Evolutionary conservation across 2,113 vertebrate species (phyloP), one percentile per base, ranked within the genome.

Genomic region (Vulpes lagopus): DNA sequence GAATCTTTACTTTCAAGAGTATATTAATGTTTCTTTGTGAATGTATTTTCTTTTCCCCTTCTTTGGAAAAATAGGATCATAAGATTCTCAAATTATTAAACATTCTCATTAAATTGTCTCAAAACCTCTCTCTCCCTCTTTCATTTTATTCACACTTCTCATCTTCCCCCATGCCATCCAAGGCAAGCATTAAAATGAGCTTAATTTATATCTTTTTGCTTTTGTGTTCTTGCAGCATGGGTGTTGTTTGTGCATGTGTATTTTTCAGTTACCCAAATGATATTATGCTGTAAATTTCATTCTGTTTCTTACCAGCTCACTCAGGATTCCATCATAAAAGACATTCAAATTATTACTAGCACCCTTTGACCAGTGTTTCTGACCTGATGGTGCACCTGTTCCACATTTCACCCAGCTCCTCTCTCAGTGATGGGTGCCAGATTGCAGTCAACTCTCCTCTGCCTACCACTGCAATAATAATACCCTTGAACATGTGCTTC

Each of bases 341-440:
- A 30, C n/a, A 62, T 38, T 38, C 43, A 35, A 22, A 17, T 25
- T 43, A 16, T 30, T 35, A 51, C 1, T 2, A 60, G 22, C 7
- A 22, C 27, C 43, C 11, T 3, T 1, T 76, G 57, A 35, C 30
- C n/a, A 23, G 25, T 53, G 51, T 23, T 82, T 95, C 71, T 89
- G 32, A 91, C 30, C 2, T 3, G 2, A 0, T 20, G 2, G 4
- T n/a, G 49, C 14, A 3, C 5, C 49, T 9, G 1, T 15, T 80
- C 19, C 19, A 8, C 22, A 27, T 55, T 64, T 38, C 32, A 53
- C 3, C 15, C 32, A 57, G 43, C 5, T 30, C 49, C 17, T 87
- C 43, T 51, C 10, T 17, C 64, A 59, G 69, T 23, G 60, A 80
- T 27, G n/a, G 82, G 43, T 1, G 19, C 16, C n/a, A 62, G 86